Base-by-base conservation (phyloP, 2,888 invertebrate species). In the Lepas anatifera region DNA sequence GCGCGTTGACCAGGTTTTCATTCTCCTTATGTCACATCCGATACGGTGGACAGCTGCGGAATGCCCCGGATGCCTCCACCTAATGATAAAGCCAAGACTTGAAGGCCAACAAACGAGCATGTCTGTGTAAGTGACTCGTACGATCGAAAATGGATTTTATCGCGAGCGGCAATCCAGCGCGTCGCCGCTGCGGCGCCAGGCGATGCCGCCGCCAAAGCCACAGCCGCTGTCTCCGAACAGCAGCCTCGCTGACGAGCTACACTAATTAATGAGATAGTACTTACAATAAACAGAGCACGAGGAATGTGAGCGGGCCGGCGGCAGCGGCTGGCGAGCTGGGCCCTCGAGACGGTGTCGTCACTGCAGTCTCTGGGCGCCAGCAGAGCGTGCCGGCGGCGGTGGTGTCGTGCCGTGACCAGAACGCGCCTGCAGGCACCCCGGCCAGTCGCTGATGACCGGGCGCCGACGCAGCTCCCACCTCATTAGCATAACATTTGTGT, bases 91-190 rank as follows among this genome's bases (percentile, higher is more conserved):
- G 63, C 63, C 63, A 63, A 63, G 37, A 8, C 32, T 63, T 63
- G 63, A 32, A 63, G 35, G 18, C 22, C 37, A 63, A 63, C 63
- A 63, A 63, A 63, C 63, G 63, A 63, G 63, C 63, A 22, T 37
- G 63, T 63, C 63, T 22, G n/a, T 63, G 32, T 63, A 63, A 63
- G 63, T 63, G 63, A 63, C 63, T 63, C 37, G 63, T 63, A n/a
- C 52, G 11, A 52, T 52, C 52, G 52, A 52, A 52, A 52, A 52
- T 52, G 52, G 52, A 52, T 52, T 52, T 52, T 52, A 52, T 52
- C 52, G 29, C n/a, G 4, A 7, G 52, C 52, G 52, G 13, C 52
- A 27, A 16, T 22, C 29, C n/a, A n/a, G n/a, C n/a, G n/a, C n/a
- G n/a, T 29, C 52, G 52, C 13, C 52, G 52, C 13, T 3, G 29